phyloP scores from a whole-genome alignment of 1,140 invertebrate species.

The Idris sp. region DNA sequence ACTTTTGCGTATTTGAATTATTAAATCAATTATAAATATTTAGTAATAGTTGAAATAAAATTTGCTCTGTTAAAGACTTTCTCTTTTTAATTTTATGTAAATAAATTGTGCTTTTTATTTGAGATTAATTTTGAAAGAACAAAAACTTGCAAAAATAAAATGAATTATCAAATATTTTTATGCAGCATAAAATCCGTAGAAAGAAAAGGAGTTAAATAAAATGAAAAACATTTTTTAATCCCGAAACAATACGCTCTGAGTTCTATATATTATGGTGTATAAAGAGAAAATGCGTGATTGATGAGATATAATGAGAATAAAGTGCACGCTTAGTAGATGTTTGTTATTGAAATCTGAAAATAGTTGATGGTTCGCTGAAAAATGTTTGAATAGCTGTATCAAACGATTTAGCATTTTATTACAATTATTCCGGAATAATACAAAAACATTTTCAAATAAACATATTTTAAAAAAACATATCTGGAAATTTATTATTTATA shows the following conservation, averaged over 20 bases:
- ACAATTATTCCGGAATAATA: too few species aligned
- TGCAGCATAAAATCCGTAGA: neutral
- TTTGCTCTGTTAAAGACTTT: too few species aligned
- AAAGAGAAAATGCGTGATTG: slow-evolving; percentile 36
- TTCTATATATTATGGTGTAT: slow-evolving; percentile 11
- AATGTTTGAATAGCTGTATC: slow-evolving; percentile 17
- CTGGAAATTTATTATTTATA: too few species aligned
- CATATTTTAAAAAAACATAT: too few species aligned
- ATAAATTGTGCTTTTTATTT: too few species aligned
- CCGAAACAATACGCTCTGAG: slow-evolving; percentile 19
- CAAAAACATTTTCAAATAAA: too few species aligned
- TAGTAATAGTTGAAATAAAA: too few species aligned
- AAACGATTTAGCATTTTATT: slow-evolving; percentile 1
- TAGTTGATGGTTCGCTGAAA: slow-evolving; percentile 36
- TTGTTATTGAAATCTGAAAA: slow-evolving; percentile 50
- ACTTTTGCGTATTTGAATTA: too few species aligned
- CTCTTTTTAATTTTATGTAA: too few species aligned
- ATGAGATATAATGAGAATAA: slow-evolving; percentile 46
- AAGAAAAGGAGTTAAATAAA: neutral
- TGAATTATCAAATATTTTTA: neutral
- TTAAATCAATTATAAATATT: too few species aligned
- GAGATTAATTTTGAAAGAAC: too few species aligned
- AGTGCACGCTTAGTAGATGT: slow-evolving; percentile 39
- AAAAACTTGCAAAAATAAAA: too few species aligned
- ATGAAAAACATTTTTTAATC: slow-evolving; percentile 5